Evolutionary conservation across 2,113 vertebrate genomes (phyloP), one percentile per base, ranked within the genome.

Genomic region (Passer montanus): DNA sequence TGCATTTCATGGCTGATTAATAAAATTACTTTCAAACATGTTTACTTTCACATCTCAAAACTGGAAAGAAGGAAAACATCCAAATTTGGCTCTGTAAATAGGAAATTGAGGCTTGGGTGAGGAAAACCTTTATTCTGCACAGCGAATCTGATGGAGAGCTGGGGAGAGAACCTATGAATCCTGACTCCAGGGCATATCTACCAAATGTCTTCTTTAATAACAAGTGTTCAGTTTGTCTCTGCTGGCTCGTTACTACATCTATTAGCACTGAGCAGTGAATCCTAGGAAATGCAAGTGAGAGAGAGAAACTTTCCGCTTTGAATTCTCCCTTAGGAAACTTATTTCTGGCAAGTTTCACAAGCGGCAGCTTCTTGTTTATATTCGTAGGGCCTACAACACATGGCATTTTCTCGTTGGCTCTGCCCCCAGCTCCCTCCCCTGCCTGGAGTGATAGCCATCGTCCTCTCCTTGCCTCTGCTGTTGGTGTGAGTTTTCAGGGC

Each of bases 1-100:
- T 84, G 80, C 44, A 76, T 91, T 95, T 93, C 84, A 82, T 41
- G 75, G 82, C 79, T 75, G 75, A 63, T 95, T 86, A 94, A 93
- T 90, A 86, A 88, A 92, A 88, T 94, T 46, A 58, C 55, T 93
- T 94, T 68, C 66, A 84, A 82, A 90, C 50, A 73, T 73, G 37
- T 84, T 83, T 77, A 46, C 39, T 88, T 43, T 95, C 46, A 13
- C 35, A 28, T 78, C 53, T 72, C 37, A 8, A 3, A 59, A 37
- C 27, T 39, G 49, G 69, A 67, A 21, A 70, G 84, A 66, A 75
- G 82, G 24, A 52, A 78, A 74, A 50, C 35, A 1, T 55, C 37
- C 8, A 59, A 31, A 27, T 27, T 77, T 37, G 23, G 13, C 22
- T 41, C 47, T 81, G 5, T 50, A 64, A 75, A 69, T 37, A 52